A percentile compares a stretch with the other conserved stretches of the same genome.
phyloP scores from a whole-genome alignment of 2,797 vertebrate genomes.

The Okamejei kenojei region DNA sequence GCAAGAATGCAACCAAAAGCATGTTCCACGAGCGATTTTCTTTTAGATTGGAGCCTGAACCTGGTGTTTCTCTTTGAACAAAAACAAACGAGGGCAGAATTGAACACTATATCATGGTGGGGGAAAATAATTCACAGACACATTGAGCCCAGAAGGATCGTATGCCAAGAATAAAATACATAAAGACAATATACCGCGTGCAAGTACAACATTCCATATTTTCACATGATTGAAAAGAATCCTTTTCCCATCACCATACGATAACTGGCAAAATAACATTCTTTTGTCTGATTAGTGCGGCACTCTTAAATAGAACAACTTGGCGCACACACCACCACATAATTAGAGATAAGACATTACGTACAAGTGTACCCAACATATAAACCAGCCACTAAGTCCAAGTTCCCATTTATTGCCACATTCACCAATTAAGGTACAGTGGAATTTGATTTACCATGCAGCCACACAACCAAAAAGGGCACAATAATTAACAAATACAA shows the following conservation, averaged over 20 bases:
- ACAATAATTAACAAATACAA: neutral
- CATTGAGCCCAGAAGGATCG: neutral
- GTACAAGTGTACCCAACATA: constrained; percentile 5
- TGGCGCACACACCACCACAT: neutral
- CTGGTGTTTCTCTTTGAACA: neutral
- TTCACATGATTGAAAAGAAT: neutral
- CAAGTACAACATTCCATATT: neutral
- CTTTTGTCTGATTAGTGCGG: neutral
- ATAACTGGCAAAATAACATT: neutral
- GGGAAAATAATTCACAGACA: neutral
- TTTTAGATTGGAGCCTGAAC: neutral
- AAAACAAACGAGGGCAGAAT: neutral
- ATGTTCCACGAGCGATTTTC: neutral
- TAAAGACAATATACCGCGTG: neutral
- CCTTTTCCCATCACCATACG: neutral
- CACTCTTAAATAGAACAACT: neutral
- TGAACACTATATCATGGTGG: too few relatives aligned
- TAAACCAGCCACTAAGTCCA: neutral
- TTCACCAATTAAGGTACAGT: neutral
- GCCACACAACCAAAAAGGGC: too few relatives aligned
- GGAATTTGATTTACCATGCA: too few relatives aligned
- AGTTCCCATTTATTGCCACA: too few relatives aligned
- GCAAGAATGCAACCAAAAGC: neutral
- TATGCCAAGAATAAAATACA: neutral
- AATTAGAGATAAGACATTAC: neutral